A percentile compares a stretch with the other conserved stretches of the same genome.
phyloP scores from a whole-genome alignment of 2,797 vertebrate genomes.

The Otus scops region DNA sequence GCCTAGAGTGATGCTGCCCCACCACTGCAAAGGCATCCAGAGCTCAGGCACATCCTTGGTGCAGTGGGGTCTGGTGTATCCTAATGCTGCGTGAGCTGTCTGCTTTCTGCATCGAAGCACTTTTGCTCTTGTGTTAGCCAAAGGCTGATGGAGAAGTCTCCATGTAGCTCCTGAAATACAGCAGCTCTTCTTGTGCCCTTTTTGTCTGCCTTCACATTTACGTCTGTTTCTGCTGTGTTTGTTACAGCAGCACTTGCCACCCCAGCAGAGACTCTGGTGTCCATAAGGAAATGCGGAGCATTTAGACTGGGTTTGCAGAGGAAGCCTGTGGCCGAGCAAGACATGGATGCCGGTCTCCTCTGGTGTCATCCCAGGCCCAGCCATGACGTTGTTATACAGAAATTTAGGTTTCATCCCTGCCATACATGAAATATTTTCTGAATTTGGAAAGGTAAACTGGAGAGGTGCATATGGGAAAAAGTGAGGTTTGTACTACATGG shows the following conservation, averaged over 20 bases:
- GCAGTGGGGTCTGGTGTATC: rapidly evolving
- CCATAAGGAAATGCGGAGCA: rapidly evolving
- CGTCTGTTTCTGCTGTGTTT: rapidly evolving
- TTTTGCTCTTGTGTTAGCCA: neutral
- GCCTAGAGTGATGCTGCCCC: neutral
- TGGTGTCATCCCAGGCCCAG: neutral
- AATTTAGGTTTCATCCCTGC: neutral
- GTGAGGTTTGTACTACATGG: neutral
- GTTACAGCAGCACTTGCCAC: neutral
- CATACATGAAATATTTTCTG: neutral
- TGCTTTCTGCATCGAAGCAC: neutral
- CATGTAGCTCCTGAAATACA: neutral
- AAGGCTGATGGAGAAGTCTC: neutral
- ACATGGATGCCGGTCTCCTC: rapidly evolving
- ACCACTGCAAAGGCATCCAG: neutral
- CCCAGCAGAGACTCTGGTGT: neutral
- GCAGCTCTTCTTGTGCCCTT: neutral
- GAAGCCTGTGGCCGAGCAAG: neutral
- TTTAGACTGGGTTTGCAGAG: neutral
- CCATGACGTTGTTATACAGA: neutral
- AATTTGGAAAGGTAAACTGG: neutral
- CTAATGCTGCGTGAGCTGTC: rapidly evolving
- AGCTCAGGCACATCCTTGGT: rapidly evolving
- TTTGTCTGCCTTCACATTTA: neutral
- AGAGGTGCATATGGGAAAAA: neutral